These are phyloP conservation scores for Aelia acuminata DNA, from an alignment of 2,888 invertebrate genomes.

Conservation along the genomic window DNA sequence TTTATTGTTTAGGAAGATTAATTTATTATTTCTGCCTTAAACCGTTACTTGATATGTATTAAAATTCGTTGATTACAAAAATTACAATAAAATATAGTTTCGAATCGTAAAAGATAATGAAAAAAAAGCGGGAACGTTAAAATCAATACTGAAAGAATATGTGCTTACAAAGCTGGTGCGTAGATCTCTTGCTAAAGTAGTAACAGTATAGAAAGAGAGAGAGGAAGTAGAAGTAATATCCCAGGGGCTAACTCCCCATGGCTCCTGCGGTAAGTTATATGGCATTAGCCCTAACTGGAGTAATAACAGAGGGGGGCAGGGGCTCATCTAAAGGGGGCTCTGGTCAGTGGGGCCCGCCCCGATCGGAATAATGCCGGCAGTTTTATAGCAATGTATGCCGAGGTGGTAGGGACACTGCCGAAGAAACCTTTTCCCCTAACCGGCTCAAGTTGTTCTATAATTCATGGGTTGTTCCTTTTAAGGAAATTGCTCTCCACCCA, in stretches of 20 bases:
- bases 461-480: slow-evolving; percentile 65
- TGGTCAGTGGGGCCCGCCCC: neutral
- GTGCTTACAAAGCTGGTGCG: too few relatives aligned
- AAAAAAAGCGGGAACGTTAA: neutral
- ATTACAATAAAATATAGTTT: neutral
- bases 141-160: neutral
- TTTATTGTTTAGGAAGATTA: neutral
- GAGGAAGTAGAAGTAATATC: slow-evolving; percentile 12
- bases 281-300: slow-evolving; percentile 15
- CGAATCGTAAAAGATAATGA: neutral
- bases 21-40: neutral
- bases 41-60: neutral
- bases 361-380: slow-evolving; percentile 38
- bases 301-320: slow-evolving; percentile 18
- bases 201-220: neutral
- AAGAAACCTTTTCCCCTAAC: slow-evolving; percentile 63
- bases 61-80: neutral
- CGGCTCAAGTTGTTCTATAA: slow-evolving; percentile 64
- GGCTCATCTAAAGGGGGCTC: slow-evolving; percentile 7
- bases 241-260: neutral
- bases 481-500: slow-evolving; percentile 64
- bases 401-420: slow-evolving; percentile 51
- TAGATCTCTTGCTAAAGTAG: neutral
- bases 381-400: slow-evolving; percentile 22
- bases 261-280: slow-evolving; percentile 24